Percentiles rank a stretch among this genome's conserved stretches.
Conservation (phyloP, 2,113 vertebrate species). For the Hystrix cristata region DNA sequence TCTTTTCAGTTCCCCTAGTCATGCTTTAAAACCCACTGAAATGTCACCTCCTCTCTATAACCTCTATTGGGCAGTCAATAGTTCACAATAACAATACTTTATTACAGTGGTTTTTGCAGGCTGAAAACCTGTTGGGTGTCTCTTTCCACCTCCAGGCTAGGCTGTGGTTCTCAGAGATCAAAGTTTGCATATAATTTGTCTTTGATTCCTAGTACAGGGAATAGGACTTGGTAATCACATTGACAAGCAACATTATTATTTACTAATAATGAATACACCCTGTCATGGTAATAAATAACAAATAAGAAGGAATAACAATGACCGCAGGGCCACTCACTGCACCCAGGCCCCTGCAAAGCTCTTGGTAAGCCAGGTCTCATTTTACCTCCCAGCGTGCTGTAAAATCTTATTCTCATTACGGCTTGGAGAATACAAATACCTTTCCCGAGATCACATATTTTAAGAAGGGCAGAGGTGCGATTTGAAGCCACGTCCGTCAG, state of each 20-base stretch:
- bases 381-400: not conserved
- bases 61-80: not conserved
- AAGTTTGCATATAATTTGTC: not conserved
- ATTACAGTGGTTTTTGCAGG: not conserved
- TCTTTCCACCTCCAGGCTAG: not conserved
- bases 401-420: not conserved
- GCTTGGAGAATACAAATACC: not conserved
- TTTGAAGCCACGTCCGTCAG: not conserved
- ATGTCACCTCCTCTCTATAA: not conserved
- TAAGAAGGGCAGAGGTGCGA: not conserved
- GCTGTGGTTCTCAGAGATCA: not conserved
- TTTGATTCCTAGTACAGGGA: not conserved
- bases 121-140: not conserved
- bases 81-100: not conserved
- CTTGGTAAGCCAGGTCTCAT: not conserved
- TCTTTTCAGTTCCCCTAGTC: not conserved
- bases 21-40: not conserved
- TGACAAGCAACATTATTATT: not conserved
- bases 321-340: accelerated
- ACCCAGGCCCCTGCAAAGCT: not conserved
- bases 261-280: not conserved
- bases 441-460: not conserved
- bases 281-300: not conserved
- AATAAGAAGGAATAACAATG: not conserved
- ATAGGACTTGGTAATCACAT: not conserved